These are phyloP conservation scores for Luscinia luscinia DNA, from an alignment of 2,797 vertebrate species.

Conservation along the genomic window DNA sequence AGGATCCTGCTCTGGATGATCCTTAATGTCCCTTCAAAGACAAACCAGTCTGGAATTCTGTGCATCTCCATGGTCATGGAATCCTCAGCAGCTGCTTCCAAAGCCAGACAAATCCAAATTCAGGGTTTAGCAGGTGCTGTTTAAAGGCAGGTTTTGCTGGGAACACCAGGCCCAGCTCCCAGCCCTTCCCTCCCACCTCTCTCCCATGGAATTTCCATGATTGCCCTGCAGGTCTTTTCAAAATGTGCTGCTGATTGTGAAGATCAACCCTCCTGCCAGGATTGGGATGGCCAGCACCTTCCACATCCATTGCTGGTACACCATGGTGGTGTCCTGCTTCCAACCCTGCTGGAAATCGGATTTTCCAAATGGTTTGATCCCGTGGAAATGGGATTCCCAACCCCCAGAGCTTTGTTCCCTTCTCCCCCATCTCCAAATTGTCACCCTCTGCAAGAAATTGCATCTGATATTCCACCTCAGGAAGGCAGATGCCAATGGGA, in stretches of 20 bases:
- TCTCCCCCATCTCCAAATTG: neutral
- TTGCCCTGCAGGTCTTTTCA: neutral
- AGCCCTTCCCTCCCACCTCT: neutral
- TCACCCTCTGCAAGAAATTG: neutral
- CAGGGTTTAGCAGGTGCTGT: neutral
- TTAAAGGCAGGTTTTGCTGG: neutral
- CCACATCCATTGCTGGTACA: neutral
- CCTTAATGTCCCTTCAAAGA: no score
- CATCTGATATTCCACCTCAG: neutral
- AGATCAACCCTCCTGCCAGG: neutral
- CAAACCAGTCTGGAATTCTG: neutral
- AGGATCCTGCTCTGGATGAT: neutral
- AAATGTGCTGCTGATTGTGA: neutral
- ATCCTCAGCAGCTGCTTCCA: neutral
- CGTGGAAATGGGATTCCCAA: neutral
- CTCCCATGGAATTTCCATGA: fast-evolving
- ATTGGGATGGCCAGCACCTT: neutral
- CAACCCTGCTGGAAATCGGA: neutral
- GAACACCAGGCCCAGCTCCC: neutral
- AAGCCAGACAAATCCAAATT: neutral
- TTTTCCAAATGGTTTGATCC: neutral
- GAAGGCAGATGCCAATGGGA: neutral
- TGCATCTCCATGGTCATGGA: fast-evolving
- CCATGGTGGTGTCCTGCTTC: neutral
- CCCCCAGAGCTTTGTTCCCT: neutral